These are phyloP conservation scores for Holothuria scabra DNA, from an alignment of 53 echinoderm and acorn worm genomes.

Conservation along the genomic window DNA sequence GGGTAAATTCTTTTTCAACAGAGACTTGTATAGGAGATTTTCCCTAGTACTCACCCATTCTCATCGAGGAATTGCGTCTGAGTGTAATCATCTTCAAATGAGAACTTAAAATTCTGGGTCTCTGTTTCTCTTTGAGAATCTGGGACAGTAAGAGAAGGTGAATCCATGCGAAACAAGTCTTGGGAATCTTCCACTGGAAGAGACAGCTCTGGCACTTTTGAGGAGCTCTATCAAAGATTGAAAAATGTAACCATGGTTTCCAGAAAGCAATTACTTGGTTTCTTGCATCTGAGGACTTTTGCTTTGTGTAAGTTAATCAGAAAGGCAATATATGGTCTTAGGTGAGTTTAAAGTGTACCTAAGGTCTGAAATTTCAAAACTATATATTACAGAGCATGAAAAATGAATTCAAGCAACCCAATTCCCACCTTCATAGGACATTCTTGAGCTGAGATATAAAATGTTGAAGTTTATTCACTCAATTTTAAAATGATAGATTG, in stretches of 20 bases:
- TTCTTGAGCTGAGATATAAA: too few species aligned
- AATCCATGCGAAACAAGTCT: conserved; percentile 84
- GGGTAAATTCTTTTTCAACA: not conserved
- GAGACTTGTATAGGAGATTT: not conserved
- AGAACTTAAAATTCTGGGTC: conserved; percentile 93
- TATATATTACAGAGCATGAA: too few species aligned
- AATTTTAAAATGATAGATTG: too few species aligned
- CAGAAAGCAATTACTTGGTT: not conserved
- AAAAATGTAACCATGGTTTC: not conserved
- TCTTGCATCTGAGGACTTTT: too few species aligned
- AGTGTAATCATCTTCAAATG: conserved; percentile 89
- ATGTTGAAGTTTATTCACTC: too few species aligned
- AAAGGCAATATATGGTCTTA: too few species aligned
- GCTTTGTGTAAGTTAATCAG: too few species aligned
- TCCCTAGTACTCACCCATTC: conserved; percentile 70
- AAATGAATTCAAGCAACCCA: too few species aligned
- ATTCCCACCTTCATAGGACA: too few species aligned
- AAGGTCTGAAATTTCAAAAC: too few species aligned
- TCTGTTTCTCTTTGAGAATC: conserved; percentile 75
- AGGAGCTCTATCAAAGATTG: conserved; percentile 46
- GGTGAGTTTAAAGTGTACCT: too few species aligned
- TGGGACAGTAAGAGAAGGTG: conserved; percentile 58
- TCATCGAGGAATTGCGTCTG: conserved; percentile 97
- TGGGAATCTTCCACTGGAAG: conserved; percentile 95
- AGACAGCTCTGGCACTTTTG: conserved; percentile 69